Evolutionary conservation across 30 jellyfish, hydroid and myxozoan genomes (phyloP).

Genomic region (Euphysa ruthae): DNA sequence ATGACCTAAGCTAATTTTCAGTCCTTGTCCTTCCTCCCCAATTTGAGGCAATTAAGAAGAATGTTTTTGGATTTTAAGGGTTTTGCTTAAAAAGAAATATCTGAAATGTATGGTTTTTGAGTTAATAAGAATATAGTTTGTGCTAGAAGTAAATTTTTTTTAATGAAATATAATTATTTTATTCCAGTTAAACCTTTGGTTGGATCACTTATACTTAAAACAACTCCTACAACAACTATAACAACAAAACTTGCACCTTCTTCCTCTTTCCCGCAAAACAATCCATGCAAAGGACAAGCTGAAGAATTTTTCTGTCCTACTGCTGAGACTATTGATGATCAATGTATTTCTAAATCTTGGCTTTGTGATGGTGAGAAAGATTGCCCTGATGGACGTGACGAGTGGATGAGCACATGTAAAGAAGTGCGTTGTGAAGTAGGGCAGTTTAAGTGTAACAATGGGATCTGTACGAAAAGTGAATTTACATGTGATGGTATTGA

Average conservation of each 20-base stretch:
- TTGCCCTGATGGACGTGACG: constrained; percentile 79
- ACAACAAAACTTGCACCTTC: constrained; percentile 37
- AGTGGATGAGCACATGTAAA: constrained; percentile 32
- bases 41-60: too few relatives aligned
- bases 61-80: too few relatives aligned
- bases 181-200: not conserved
- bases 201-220: not conserved
- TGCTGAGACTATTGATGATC: not conserved
- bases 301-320: not conserved
- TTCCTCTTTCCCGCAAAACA: constrained; percentile 13
- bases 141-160: too few relatives aligned
- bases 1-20: too few relatives aligned
- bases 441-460: constrained; percentile 69
- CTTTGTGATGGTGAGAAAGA: constrained; percentile 83
- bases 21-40: too few relatives aligned
- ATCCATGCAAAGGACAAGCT: not conserved
- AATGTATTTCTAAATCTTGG: constrained; percentile 57
- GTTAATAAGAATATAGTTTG: too few relatives aligned
- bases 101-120: too few relatives aligned
- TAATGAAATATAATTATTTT: not conserved
- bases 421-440: constrained; percentile 28
- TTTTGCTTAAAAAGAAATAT: too few relatives aligned
- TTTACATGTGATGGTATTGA: constrained; percentile 57
- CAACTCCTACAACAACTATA: constrained; percentile 19
- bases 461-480: constrained; percentile 43